phyloP scores from a whole-genome alignment of 2,797 vertebrate genomes.

The Characodon lateralis region DNA sequence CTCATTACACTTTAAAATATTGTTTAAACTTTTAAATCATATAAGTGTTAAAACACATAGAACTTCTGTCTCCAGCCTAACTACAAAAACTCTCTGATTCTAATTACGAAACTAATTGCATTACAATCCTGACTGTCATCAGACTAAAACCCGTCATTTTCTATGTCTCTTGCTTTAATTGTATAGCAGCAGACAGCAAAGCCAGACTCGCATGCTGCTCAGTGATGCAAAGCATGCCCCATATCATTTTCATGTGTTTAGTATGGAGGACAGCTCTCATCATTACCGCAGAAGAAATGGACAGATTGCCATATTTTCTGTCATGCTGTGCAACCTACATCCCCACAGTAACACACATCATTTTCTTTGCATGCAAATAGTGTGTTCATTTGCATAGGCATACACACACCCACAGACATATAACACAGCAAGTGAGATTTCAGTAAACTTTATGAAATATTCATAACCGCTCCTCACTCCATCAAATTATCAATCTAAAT shows the following conservation, averaged over 20 bases:
- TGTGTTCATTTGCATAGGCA: constrained; percentile 4
- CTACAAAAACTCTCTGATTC: constrained; percentile 2
- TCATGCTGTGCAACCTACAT: constrained; percentile 31
- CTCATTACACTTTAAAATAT: background rate
- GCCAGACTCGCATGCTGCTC: constrained; percentile 21
- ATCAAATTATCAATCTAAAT: constrained; percentile 73
- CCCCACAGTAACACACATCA: constrained; percentile 15
- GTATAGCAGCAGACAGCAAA: constrained; percentile 23
- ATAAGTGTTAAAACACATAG: background rate
- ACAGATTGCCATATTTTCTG: constrained; percentile 44
- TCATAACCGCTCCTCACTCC: constrained; percentile 63
- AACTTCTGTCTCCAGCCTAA: constrained; percentile 21
- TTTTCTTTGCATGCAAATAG: constrained; percentile 40
- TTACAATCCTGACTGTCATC: constrained; percentile 21
- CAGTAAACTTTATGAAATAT: constrained; percentile 70
- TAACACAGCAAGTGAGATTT: constrained; percentile 60
- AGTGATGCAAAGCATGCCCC: constrained; percentile 33
- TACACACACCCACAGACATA: constrained; percentile 13
- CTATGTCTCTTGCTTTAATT: constrained; percentile 40
- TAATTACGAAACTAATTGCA: constrained; percentile 26
- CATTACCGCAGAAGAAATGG: constrained; percentile 43
- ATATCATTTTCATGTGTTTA: constrained; percentile 30
- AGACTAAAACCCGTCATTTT: constrained; percentile 2
- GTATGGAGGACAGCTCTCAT: constrained; percentile 40
- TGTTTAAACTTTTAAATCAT: background rate